A percentile compares a stretch with the other conserved stretches of the same genome.
Conservation (phyloP, 64 coral and sea anemone genomes). For the Actinia equina region DNA sequence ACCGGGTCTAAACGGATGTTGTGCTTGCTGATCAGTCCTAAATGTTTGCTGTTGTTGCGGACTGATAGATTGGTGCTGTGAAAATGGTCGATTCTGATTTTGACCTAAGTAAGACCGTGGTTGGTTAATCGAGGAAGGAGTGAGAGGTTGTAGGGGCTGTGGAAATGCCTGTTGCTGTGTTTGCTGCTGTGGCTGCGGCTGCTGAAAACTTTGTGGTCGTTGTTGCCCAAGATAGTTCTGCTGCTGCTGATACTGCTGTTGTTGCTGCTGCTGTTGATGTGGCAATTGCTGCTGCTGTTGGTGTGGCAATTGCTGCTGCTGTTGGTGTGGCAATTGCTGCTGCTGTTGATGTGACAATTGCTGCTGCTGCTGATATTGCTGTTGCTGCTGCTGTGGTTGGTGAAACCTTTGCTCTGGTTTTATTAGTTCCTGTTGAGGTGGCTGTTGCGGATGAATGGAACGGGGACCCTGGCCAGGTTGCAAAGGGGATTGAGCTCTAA, state of each 20-base stretch:
- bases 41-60: not conserved
- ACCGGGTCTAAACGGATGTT: not conserved
- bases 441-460: constrained; percentile 18
- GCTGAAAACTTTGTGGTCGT: not conserved
- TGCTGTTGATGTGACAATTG: no score
- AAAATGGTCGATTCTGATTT: not conserved
- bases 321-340: no score
- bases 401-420: not conserved
- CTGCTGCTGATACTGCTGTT: not conserved
- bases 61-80: constrained; percentile 6
- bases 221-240: constrained; percentile 32
- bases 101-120: not conserved
- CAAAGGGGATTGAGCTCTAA: not conserved
- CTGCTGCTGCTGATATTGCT: no score
- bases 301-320: no score
- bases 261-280: constrained; percentile 35
- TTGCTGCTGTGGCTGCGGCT: no score
- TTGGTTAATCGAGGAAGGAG: not conserved
- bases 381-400: not conserved
- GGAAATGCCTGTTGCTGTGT: not conserved
- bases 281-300: constrained; percentile 29
- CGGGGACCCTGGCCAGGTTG: constrained; percentile 8
- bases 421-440: not conserved
- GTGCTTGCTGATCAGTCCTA: not conserved
- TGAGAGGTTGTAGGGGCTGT: not conserved